phyloP scores from a whole-genome alignment of 2,797 vertebrate genomes.

The Gobio occitaniae region DNA sequence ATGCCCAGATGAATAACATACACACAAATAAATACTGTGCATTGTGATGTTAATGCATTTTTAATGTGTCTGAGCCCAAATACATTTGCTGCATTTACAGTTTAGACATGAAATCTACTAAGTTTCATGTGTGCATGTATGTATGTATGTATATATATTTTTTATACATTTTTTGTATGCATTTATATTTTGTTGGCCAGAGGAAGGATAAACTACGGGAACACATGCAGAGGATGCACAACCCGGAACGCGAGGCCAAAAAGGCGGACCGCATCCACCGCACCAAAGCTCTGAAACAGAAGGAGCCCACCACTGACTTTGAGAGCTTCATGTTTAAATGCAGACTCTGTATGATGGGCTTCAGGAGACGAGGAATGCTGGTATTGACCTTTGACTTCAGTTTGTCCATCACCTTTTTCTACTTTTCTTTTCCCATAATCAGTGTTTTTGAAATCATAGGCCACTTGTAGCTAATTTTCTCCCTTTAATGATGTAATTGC shows the following conservation, averaged over 20 bases:
- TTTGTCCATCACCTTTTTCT: not conserved
- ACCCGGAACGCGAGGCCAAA: slow-evolving; percentile 95
- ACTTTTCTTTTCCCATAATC: not conserved
- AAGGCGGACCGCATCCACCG: slow-evolving; percentile 93
- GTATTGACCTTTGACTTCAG: slow-evolving; percentile 74
- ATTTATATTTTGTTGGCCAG: slow-evolving; percentile 68
- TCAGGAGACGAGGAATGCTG: slow-evolving; percentile 97
- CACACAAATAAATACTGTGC: not conserved
- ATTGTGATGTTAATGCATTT: not conserved
- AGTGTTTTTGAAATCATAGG: not conserved
- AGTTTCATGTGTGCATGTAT: not conserved
- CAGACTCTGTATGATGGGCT: slow-evolving; percentile 98
- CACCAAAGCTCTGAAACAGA: slow-evolving; percentile 92
- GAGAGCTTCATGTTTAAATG: slow-evolving; percentile 99
- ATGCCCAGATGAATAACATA: not conserved
- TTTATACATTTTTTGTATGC: not conserved
- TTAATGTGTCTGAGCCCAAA: not conserved
- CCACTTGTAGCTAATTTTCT: not conserved
- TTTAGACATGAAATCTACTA: not conserved
- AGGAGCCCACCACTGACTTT: slow-evolving; percentile 91
- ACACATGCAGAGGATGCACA: slow-evolving; percentile 99
- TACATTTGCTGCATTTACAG: not conserved
- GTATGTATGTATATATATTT: not conserved
- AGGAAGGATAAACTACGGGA: slow-evolving; percentile 97
- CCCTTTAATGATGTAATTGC: not conserved